Evolutionary conservation across 2,888 invertebrate genomes (phyloP).

Genomic region (Lepidocyrtoides sp.): DNA sequence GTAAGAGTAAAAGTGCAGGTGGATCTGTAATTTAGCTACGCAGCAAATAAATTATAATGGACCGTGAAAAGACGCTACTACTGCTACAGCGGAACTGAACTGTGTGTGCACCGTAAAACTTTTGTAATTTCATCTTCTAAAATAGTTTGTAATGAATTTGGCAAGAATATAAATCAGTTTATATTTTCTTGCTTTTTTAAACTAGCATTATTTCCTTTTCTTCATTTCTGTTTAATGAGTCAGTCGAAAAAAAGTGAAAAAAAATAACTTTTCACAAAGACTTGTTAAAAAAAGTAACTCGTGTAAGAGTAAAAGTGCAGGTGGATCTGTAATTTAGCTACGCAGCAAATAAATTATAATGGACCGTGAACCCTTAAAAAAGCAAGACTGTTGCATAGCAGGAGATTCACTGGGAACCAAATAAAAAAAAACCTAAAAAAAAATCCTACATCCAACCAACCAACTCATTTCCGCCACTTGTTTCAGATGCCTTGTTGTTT

Average conservation of each 20-base stretch:
- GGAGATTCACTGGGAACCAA: background rate
- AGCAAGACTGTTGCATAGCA: background rate
- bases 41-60: constrained; percentile 11
- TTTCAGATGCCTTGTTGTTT: too few relatives aligned
- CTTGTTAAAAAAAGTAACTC: background rate
- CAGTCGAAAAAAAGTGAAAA: background rate
- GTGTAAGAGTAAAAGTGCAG: background rate
- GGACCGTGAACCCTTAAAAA: constrained; percentile 24
- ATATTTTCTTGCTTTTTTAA: background rate
- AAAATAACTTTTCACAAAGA: background rate
- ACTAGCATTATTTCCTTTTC: background rate
- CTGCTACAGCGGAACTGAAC: too few relatives aligned
- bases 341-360: constrained; percentile 2
- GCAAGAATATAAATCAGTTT: too few relatives aligned
- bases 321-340: background rate
- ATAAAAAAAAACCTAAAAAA: background rate
- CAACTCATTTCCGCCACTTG: background rate
- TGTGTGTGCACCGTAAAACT: too few relatives aligned
- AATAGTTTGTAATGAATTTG: too few relatives aligned
- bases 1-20: background rate
- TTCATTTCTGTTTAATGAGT: constrained; percentile 2
- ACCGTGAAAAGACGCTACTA: too few relatives aligned
- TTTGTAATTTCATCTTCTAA: too few relatives aligned
- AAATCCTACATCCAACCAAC: background rate
- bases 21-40: background rate